Base-by-base conservation (phyloP, 1,140 invertebrate genomes). In the Diachasmimorpha longicaudata region DNA sequence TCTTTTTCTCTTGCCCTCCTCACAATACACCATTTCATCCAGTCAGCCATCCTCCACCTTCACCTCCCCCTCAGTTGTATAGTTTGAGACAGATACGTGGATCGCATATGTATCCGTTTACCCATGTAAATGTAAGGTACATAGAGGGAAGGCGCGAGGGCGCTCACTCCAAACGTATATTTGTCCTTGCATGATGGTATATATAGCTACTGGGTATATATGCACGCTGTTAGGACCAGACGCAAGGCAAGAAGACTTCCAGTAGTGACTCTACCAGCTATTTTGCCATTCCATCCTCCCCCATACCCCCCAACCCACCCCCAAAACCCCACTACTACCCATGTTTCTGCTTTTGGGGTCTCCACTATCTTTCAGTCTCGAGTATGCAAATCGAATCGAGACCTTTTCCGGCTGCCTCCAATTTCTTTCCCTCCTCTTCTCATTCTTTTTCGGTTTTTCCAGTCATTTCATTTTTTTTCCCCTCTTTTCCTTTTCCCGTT, bases 341-440 rank as follows among this genome's bases (percentile, higher is more conserved):
- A 16, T 48, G 46, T 72, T 72, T 72, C 44, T 72, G 21, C 21
- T 72, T 72, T 31, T 72, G 46, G 46, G 44, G 16, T 70, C 13
- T 48, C 39, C 31, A 23, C 48, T 55, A 23, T 37, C 46, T 72
- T 69, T 48, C 66, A 37, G 46, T 25, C 14, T 55, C 31, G 46
- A 75, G 58, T 69, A 69, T 68, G 46, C 31, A 55, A 55, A 75
- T 69, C 74, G 63, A 75, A 58, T 75, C 74, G 74, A 68, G 63
- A 42, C 66, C 63, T 68, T 36, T 55, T 68, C 48, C 70, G 70
- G 21, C 46, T 72, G 21, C 46, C 66, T 75, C 39, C 44, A 70
- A 58, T 73, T 73, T 66, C 58, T 73, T 74, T 42, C 16, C 23
- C 37, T 21, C 37, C 14, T 16, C 42, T 39, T 48, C n/a, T 25